Percentiles rank a stretch among this genome's conserved stretches.
Conservation (phyloP, 2,888 invertebrate genomes). For the Eilema caniola region DNA sequence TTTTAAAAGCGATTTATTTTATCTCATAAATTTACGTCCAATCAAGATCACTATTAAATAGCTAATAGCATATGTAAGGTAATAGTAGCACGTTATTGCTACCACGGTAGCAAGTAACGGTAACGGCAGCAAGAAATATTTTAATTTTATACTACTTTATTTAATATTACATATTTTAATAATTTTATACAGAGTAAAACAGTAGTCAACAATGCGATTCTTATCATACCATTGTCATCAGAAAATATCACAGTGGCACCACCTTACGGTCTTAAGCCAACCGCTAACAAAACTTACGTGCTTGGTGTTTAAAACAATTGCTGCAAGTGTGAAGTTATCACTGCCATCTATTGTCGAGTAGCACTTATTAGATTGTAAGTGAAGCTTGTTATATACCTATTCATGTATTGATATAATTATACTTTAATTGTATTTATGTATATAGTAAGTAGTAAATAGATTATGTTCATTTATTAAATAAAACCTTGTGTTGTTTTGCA, state of each 20-base stretch:
- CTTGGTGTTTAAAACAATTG: not conserved
- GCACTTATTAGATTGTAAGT: constrained; percentile 30
- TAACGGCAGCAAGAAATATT: no score
- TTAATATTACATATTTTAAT: no score
- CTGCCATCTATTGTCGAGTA: constrained; percentile 69
- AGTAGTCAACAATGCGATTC: not conserved
- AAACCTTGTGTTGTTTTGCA: no score
- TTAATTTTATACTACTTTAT: no score
- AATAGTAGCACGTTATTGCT: no score
- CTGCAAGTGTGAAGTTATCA: constrained; percentile 12
- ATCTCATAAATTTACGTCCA: not conserved
- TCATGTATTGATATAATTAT: constrained; percentile 15
- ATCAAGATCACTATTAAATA: no score
- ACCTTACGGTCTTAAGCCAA: constrained; percentile 29
- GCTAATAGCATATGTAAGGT: no score
- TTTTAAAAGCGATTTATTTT: not conserved
- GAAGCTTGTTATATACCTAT: not conserved
- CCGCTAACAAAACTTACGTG: not conserved
- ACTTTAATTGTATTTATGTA: no score
- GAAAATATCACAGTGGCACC: constrained; percentile 25
- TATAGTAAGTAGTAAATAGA: no score
- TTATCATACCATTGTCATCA: not conserved
- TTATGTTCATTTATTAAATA: no score
- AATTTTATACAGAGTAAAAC: no score
- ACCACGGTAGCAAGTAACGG: no score